These are phyloP conservation scores for Nycteola revayana DNA, from an alignment of 2,888 invertebrate species.

Conservation along the genomic window DNA sequence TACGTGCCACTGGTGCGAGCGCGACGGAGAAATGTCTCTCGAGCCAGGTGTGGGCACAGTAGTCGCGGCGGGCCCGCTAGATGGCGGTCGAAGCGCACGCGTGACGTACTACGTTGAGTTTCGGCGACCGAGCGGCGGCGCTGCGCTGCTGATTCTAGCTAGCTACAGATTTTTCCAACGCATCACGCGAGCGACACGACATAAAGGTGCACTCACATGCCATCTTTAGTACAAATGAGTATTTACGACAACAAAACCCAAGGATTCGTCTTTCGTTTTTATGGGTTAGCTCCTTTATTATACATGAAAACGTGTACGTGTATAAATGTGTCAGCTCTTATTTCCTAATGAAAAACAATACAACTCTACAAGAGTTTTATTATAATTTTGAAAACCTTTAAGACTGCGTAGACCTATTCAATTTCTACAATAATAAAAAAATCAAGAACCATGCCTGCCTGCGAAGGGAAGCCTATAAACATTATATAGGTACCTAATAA, in stretches of 20 bases:
- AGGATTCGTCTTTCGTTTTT: conserved; percentile 30
- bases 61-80: conserved; percentile 46
- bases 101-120: conserved; percentile 68
- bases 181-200: conserved; percentile 63
- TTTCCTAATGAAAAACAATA: no score
- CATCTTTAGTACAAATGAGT: conserved; percentile 30
- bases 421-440: no score
- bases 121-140: conserved; percentile 75
- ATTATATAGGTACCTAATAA: no score
- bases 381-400: no score
- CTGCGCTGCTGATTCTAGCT: conserved; percentile 76
- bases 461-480: no score
- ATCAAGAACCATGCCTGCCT: no score
- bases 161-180: conserved; percentile 78
- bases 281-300: conserved; percentile 30
- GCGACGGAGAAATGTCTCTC: conserved; percentile 70
- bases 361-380: no score
- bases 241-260: conserved; percentile 26
- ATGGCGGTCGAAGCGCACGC: conserved; percentile 61
- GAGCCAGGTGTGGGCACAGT: conserved; percentile 58
- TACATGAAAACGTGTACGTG: conserved; percentile 22
- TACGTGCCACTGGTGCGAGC: conserved; percentile 78
- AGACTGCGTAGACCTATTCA: no score
- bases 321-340: no score
- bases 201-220: conserved; percentile 59